Percentiles rank a stretch among this genome's conserved stretches.
Conservation (phyloP, 2,888 invertebrate species). For the Hirudinaria manillensis region DNA sequence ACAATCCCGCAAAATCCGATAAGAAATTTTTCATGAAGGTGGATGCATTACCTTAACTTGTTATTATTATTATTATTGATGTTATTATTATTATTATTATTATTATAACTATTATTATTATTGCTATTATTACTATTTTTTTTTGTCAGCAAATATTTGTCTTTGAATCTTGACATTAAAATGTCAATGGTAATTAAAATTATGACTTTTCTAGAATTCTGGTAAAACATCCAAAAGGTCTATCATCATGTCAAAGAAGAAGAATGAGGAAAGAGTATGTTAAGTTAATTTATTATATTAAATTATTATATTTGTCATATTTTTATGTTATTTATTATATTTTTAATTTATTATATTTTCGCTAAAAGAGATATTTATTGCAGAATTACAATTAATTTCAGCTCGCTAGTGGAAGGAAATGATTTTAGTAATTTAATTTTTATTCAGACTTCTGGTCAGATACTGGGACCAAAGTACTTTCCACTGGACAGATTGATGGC, state of each 20-base stretch:
- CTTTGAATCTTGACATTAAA: too few species aligned
- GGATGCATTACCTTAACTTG: background rate
- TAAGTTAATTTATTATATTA: background rate
- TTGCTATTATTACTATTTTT: background rate
- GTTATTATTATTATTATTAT: background rate
- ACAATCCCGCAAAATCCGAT: constrained; percentile 82
- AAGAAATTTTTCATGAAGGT: constrained; percentile 75
- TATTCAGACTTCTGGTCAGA: constrained; percentile 49
- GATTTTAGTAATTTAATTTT: constrained; percentile 3
- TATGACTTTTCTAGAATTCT: background rate
- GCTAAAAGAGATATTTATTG: too few species aligned
- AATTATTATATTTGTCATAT: background rate
- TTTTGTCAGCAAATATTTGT: too few species aligned
- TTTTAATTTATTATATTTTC: too few species aligned
- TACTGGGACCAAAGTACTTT: constrained; percentile 75
- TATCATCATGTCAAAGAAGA: constrained; percentile 14
- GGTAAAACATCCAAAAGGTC: constrained; percentile 1
- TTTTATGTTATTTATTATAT: too few species aligned
- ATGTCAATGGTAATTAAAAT: too few species aligned
- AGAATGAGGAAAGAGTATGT: constrained; percentile 19
- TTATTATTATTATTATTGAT: background rate
- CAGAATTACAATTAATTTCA: too few species aligned
- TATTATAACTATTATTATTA: too few species aligned
- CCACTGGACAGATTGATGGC: constrained; percentile 74
- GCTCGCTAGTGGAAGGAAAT: too few species aligned